Conservation (phyloP, 2,797 vertebrate species). For the Pyrocephalus nanus region DNA sequence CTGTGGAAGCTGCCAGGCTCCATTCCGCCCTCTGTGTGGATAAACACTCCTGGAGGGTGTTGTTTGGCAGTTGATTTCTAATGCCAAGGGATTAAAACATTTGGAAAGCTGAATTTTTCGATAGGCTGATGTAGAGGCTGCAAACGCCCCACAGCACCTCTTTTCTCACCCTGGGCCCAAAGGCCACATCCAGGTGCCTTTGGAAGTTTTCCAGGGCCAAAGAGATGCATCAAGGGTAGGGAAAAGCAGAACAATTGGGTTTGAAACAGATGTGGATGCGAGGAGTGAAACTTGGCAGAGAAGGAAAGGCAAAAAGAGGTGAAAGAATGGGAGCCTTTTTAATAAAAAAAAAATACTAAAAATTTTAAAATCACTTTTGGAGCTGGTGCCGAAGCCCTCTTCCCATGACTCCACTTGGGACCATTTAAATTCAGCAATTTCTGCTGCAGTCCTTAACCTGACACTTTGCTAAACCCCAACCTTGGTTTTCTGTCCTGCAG, state of each 20-base stretch:
- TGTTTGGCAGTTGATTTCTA: not conserved
- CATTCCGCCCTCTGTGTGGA: not conserved
- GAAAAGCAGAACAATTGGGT: rapidly evolving
- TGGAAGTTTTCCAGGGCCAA: not conserved
- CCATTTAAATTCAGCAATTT: not conserved
- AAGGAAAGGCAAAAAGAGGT: not conserved
- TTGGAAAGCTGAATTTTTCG: not conserved
- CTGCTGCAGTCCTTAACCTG: rapidly evolving
- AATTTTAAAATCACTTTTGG: not conserved
- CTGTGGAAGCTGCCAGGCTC: not conserved
- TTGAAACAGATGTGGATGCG: rapidly evolving
- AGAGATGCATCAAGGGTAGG: not conserved
- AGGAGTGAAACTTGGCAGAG: not conserved
- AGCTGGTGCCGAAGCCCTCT: not conserved
- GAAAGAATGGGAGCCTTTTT: not conserved
- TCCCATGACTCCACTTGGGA: rapidly evolving
- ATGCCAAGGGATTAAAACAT: not conserved
- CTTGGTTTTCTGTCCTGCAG: not conserved
- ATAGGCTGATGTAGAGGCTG: not conserved
- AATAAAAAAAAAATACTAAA: not conserved
- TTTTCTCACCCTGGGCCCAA: rapidly evolving
- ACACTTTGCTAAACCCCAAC: not conserved
- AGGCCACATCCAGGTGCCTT: too few relatives aligned
- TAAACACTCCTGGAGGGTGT: not conserved
- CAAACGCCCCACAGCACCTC: rapidly evolving